phyloP scores from a whole-genome alignment of 2,888 invertebrate species.

The Sinopyrophorus schimmeli region DNA sequence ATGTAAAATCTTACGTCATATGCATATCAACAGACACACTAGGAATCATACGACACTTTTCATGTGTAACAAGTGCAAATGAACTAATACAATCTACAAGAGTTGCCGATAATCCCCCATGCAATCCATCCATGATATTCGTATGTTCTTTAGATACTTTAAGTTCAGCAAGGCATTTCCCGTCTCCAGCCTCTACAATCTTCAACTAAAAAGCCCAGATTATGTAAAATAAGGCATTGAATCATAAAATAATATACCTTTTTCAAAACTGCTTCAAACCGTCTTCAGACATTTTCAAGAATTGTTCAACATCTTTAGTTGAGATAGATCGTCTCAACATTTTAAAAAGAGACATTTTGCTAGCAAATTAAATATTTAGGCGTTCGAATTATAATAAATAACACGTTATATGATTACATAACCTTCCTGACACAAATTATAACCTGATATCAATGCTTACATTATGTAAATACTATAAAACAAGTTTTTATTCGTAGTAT shows the following conservation, averaged over 20 bases:
- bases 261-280: background rate
- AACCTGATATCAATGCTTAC: no score
- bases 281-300: background rate
- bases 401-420: no score
- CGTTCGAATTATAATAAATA: no score
- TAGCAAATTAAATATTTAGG: no score
- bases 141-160: slow-evolving; percentile 73
- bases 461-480: no score
- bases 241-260: no score
- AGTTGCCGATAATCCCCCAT: slow-evolving; percentile 85
- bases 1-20: slow-evolving; percentile 64
- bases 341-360: no score
- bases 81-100: slow-evolving; percentile 78
- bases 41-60: slow-evolving; percentile 54
- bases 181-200: slow-evolving; percentile 60
- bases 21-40: slow-evolving; percentile 85
- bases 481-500: no score
- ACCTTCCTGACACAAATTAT: no score
- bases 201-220: slow-evolving; percentile 18
- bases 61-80: slow-evolving; percentile 73
- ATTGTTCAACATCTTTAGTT: background rate
- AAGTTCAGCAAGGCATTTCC: slow-evolving; percentile 75
- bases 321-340: no score
- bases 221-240: no score
- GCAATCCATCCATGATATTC: slow-evolving; percentile 74